A percentile compares a stretch with the other conserved stretches of the same genome.
These are phyloP conservation scores for Hirtodrosophila duncani DNA, from an alignment of 2,888 invertebrate genomes.

Conservation along the genomic window DNA sequence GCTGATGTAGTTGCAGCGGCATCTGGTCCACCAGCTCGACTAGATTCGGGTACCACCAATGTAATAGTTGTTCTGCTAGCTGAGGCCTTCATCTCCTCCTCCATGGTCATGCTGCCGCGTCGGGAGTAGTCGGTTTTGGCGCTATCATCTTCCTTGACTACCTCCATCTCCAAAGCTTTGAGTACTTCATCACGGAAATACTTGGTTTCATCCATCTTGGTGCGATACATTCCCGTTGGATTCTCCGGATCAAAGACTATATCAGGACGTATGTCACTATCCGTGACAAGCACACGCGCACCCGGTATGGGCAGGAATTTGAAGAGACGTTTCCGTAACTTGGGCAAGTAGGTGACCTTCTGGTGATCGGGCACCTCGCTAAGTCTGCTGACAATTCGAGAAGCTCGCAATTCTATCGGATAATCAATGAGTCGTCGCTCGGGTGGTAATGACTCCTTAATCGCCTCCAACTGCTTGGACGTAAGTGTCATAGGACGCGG, in stretches of 20 bases:
- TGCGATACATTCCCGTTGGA: constrained; percentile 49
- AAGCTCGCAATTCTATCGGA: constrained; percentile 36
- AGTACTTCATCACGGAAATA: constrained; percentile 45
- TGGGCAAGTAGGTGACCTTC: constrained; percentile 45
- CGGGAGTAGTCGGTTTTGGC: neutral
- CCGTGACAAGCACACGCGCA: constrained; percentile 65
- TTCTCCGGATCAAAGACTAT: constrained; percentile 41
- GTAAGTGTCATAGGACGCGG: constrained; percentile 48
- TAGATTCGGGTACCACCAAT: too few relatives aligned
- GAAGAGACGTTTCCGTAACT: constrained; percentile 65
- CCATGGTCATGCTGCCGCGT: neutral
- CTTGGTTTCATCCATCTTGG: constrained; percentile 26
- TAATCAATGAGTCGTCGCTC: constrained; percentile 59
- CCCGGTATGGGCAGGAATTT: constrained; percentile 72
- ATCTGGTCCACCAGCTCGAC: too few relatives aligned
- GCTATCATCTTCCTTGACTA: neutral
- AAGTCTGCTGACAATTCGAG: constrained; percentile 45
- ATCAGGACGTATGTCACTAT: constrained; percentile 55
- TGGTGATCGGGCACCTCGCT: constrained; percentile 55
- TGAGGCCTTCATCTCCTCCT: too few relatives aligned
- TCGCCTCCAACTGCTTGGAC: constrained; percentile 40
- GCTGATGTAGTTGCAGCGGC: too few relatives aligned
- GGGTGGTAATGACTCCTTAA: constrained; percentile 45
- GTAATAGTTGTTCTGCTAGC: too few relatives aligned
- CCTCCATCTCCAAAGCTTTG: constrained; percentile 13